Percentiles rank a stretch among this genome's conserved stretches.
These are phyloP conservation scores for Leptobrachium ailaonicum DNA, from an alignment of 2,113 vertebrate genomes.

Conservation along the genomic window DNA sequence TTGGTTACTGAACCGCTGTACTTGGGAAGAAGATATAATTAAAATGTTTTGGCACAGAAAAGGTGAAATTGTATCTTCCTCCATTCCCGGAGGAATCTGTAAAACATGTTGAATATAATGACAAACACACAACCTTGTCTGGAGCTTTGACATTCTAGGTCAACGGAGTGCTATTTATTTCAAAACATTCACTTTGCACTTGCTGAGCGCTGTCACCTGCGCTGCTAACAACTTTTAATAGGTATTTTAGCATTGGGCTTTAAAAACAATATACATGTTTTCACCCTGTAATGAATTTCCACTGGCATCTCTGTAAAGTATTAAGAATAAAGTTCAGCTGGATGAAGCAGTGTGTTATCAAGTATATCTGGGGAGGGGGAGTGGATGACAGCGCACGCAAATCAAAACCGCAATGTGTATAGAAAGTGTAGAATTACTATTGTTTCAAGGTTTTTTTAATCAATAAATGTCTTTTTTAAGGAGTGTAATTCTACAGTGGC, in stretches of 20 bases:
- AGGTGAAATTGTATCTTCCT: conserved; percentile 90
- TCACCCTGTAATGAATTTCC: conserved; percentile 37
- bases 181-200: conserved; percentile 74
- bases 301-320: background rate
- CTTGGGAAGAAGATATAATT: conserved; percentile 99
- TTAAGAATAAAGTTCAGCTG: too few species aligned
- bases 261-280: conserved; percentile 57
- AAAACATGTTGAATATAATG: conserved; percentile 83
- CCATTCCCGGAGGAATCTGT: conserved; percentile 79
- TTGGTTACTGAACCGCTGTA: conserved; percentile 98
- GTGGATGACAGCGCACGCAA: too few species aligned
- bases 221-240: conserved; percentile 72
- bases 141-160: conserved; percentile 76
- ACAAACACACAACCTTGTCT: conserved; percentile 81
- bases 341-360: too few species aligned
- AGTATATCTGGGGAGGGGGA: too few species aligned
- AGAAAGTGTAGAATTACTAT: too few species aligned
- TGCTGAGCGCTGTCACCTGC: conserved; percentile 64
- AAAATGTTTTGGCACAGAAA: conserved; percentile 99
- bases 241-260: conserved; percentile 55
- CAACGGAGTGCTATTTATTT: conserved; percentile 79
- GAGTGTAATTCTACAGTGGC: too few species aligned
- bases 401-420: too few species aligned
- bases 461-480: too few species aligned
- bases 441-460: too few species aligned